phyloP scores from a whole-genome alignment of 2,888 invertebrate species.

The Zhuqinia jingwanae region DNA sequence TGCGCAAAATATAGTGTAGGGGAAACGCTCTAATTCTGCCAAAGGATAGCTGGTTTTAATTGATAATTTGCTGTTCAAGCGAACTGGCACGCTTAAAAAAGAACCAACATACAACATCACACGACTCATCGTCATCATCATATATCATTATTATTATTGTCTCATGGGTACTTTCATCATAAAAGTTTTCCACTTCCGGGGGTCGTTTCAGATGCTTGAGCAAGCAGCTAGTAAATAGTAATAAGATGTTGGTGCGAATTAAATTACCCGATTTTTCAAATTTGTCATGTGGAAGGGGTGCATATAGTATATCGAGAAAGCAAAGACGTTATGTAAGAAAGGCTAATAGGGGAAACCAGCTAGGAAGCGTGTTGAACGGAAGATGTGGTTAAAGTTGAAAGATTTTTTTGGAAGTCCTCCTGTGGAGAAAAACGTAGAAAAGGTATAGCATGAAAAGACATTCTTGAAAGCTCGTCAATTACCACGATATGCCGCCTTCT shows the following conservation, averaged over 20 bases:
- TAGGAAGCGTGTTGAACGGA: neutral
- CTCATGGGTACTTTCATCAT: too few relatives aligned
- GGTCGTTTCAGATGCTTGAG: neutral
- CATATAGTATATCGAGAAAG: neutral
- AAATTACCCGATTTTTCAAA: conserved; percentile 21
- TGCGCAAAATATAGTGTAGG: too few relatives aligned
- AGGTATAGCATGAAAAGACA: neutral
- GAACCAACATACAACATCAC: neutral
- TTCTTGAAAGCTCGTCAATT: conserved; percentile 44
- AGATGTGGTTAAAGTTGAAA: neutral
- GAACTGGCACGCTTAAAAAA: neutral
- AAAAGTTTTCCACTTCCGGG: too few relatives aligned
- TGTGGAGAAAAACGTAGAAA: neutral
- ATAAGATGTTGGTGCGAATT: conserved; percentile 29
- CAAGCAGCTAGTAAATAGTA: neutral
- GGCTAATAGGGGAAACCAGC: too few relatives aligned
- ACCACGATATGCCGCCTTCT: conserved; percentile 46
- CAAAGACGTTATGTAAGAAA: neutral
- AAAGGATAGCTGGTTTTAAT: neutral
- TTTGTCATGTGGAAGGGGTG: conserved; percentile 11
- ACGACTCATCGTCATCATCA: neutral
- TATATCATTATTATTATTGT: neutral
- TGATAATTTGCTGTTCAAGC: conserved; percentile 47
- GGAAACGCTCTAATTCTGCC: too few relatives aligned
- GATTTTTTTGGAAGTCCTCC: conserved; percentile 1